phyloP scores from a whole-genome alignment of 2,888 invertebrate species.

The Agonopterix subpropinquella region DNA sequence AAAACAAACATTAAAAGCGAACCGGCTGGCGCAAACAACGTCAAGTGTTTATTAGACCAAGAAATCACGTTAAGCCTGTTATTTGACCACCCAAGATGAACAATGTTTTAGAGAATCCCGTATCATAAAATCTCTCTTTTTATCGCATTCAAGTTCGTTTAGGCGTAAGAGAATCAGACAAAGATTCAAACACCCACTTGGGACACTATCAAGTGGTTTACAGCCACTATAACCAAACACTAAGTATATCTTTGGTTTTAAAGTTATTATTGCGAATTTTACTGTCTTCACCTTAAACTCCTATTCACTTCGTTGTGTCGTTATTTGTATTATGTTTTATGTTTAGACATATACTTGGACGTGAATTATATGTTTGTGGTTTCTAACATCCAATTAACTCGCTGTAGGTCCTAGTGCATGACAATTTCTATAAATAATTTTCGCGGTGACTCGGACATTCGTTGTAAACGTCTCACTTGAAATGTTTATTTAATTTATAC shows the following conservation, averaged over 20 bases:
- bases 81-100: constrained; percentile 69
- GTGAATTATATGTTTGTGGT: not conserved
- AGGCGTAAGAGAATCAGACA: constrained; percentile 47
- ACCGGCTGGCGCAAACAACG: constrained; percentile 42
- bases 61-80: constrained; percentile 44
- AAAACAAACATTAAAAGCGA: constrained; percentile 49
- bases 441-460: constrained; percentile 49
- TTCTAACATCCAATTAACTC: constrained; percentile 35
- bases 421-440: constrained; percentile 52
- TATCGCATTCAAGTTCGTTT: constrained; percentile 52
- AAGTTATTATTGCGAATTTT: constrained; percentile 45
- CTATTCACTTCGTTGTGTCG: too few relatives aligned
- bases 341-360: too few relatives aligned
- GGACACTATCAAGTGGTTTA: constrained; percentile 40
- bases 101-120: constrained; percentile 58
- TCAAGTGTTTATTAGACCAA: constrained; percentile 60
- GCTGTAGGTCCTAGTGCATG: constrained; percentile 24
- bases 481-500: constrained; percentile 71
- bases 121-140: constrained; percentile 71
- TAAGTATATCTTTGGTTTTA: constrained; percentile 35
- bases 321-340: too few relatives aligned
- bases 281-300: not conserved
- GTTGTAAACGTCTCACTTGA: constrained; percentile 61
- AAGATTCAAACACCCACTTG: constrained; percentile 62
- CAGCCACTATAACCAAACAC: constrained; percentile 39